Conservation (phyloP, 2,113 vertebrate species). For the Hippocampus barbouri region DNA sequence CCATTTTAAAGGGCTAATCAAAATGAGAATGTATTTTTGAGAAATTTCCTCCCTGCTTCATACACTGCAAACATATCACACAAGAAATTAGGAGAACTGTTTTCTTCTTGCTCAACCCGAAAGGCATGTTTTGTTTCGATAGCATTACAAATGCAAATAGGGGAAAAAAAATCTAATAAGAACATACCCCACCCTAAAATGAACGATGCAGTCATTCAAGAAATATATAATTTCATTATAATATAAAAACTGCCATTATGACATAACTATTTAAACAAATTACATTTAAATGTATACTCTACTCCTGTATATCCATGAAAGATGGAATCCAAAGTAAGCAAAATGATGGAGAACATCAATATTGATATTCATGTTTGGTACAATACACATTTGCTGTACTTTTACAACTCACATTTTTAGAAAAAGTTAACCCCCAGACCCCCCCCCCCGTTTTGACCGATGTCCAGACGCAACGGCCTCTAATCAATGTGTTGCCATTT, state of each 20-base stretch:
- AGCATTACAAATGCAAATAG: neutral
- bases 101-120: neutral
- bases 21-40: neutral
- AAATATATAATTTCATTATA: neutral
- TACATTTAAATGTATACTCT: neutral
- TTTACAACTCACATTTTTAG: too few species aligned
- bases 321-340: neutral
- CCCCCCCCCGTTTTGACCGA: constrained; percentile 5
- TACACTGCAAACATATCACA: neutral
- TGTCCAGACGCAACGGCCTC: constrained; percentile 43
- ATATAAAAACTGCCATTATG: neutral
- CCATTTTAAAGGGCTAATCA: neutral
- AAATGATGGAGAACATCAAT: neutral
- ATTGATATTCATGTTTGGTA: neutral
- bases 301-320: neutral
- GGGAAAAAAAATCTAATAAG: neutral
- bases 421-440: too few species aligned
- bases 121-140: neutral
- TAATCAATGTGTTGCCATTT: constrained; percentile 64
- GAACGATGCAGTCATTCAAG: neutral
- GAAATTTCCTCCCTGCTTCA: too few species aligned
- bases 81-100: neutral
- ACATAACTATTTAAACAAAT: neutral
- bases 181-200: neutral
- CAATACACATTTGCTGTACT: constrained; percentile 2